Evolutionary conservation across 2,113 vertebrate genomes (phyloP).

Genomic region (Pitta sordida): DNA sequence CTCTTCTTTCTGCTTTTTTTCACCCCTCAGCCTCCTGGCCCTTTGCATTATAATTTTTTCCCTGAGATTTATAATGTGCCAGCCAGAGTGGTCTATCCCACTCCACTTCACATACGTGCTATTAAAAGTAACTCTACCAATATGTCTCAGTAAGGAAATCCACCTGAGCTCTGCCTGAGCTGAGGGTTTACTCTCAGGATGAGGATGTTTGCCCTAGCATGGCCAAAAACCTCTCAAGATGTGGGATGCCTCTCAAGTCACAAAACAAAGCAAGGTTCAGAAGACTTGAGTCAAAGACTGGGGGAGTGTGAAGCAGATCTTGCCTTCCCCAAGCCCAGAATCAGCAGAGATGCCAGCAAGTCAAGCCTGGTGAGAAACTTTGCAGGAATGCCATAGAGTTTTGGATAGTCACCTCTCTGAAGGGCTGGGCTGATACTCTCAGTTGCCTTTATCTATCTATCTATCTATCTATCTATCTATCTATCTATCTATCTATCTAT

Average conservation of each 20-base stretch:
- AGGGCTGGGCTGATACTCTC: not conserved
- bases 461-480: too few relatives aligned
- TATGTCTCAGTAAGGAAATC: not conserved
- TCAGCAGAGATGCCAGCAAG: not conserved
- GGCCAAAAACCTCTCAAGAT: not conserved
- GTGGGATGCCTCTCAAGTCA: not conserved
- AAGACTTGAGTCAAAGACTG: not conserved
- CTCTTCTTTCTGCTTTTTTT: not conserved
- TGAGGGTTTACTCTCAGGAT: not conserved
- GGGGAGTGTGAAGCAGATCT: accelerated
- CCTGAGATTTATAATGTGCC: slow-evolving; percentile 46
- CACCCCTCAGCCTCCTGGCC: not conserved
- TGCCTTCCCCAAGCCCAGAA: not conserved
- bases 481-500: too few relatives aligned
- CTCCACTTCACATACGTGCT: not conserved
- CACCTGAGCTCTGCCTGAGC: not conserved
- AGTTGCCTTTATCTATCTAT: not conserved
- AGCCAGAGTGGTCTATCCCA: not conserved
- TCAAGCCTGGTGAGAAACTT: not conserved
- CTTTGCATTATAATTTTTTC: not conserved
- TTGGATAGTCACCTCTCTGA: not conserved
- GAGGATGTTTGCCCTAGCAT: not conserved
- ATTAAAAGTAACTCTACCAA: slow-evolving; percentile 23
- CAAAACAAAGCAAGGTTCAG: not conserved
- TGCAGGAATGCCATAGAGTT: not conserved